phyloP scores from a whole-genome alignment of 2,888 invertebrate genomes.

The Lithophane semibrunnea region DNA sequence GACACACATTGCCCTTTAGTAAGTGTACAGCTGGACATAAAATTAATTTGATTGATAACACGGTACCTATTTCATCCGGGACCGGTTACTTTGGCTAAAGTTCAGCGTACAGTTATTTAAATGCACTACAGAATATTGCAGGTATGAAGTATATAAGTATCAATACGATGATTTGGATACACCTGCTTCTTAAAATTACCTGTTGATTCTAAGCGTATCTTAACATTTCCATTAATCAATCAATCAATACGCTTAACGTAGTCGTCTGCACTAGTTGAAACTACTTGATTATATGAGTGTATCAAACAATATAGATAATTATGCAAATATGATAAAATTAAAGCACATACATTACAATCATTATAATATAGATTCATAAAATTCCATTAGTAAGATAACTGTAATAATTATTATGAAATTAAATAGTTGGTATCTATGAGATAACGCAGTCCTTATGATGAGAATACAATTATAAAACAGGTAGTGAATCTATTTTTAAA shows the following conservation, averaged over 20 bases:
- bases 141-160: neutral
- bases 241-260: neutral
- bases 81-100: conserved; percentile 57
- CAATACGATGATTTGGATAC: neutral
- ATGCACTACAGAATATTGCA: conserved; percentile 14
- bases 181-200: neutral
- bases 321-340: neutral
- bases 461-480: neutral
- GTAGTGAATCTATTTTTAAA: conserved; percentile 9
- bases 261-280: neutral
- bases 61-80: conserved; percentile 34
- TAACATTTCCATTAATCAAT: neutral
- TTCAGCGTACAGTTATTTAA: conserved; percentile 58
- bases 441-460: neutral
- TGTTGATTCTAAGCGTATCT: neutral
- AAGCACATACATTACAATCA: neutral
- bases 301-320: neutral
- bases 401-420: neutral
- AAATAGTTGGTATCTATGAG: too few relatives aligned
- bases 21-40: conserved; percentile 23
- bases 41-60: conserved; percentile 56
- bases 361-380: neutral
- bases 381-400: neutral
- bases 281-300: neutral
- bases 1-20: conserved; percentile 27